These are phyloP conservation scores for Diglossa cyanea DNA, from an alignment of 2,797 vertebrate genomes.

Conservation along the genomic window DNA sequence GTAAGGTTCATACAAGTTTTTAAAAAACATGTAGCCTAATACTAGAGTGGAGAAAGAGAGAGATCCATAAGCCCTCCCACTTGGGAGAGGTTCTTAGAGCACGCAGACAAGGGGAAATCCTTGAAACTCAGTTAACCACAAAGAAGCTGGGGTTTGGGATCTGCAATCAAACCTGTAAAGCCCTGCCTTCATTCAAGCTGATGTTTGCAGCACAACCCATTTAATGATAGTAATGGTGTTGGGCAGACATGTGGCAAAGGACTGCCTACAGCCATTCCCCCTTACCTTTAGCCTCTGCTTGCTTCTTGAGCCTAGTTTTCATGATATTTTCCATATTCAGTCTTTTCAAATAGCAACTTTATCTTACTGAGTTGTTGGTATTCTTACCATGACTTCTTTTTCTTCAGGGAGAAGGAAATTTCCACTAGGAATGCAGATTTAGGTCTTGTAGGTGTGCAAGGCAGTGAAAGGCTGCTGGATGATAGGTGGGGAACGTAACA, in stretches of 20 bases:
- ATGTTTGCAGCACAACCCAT: background rate
- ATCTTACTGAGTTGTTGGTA: fast-evolving
- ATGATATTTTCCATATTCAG: background rate
- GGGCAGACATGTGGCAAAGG: background rate
- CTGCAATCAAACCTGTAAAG: background rate
- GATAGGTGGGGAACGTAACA: background rate
- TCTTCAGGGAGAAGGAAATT: background rate
- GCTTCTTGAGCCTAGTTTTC: background rate
- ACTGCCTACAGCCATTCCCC: background rate
- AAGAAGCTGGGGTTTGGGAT: background rate
- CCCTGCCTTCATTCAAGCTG: fast-evolving
- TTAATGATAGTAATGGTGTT: fast-evolving
- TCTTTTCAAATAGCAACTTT: background rate
- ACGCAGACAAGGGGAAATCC: background rate
- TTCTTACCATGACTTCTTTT: background rate
- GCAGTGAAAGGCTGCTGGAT: background rate
- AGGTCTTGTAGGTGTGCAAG: background rate
- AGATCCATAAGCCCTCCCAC: background rate
- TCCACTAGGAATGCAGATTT: background rate
- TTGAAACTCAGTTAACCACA: background rate
- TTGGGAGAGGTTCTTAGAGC: background rate
- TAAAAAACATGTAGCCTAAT: background rate
- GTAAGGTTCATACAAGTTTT: background rate
- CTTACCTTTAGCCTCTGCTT: background rate
- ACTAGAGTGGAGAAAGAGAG: background rate